These are phyloP conservation scores for Cercopithecus mitis DNA, from an alignment of 2,797 vertebrate species.

Conservation along the genomic window DNA sequence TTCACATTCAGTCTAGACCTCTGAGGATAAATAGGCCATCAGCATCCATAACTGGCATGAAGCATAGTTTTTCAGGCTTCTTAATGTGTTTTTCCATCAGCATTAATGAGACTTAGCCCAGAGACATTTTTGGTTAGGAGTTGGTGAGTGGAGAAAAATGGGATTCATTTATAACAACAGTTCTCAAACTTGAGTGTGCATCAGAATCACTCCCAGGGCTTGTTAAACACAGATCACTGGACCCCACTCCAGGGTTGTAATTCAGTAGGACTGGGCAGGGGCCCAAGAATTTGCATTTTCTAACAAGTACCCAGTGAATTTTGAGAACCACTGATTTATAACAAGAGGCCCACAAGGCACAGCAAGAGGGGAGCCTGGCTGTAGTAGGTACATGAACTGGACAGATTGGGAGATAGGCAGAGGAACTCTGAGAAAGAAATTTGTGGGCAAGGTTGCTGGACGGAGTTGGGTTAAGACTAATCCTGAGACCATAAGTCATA, in stretches of 20 bases:
- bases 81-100: background rate
- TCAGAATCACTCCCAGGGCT: background rate
- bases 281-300: background rate
- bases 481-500: background rate
- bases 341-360: background rate
- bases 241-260: background rate
- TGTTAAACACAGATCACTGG: background rate
- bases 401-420: background rate
- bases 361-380: fast-evolving
- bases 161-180: background rate
- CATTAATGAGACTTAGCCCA: background rate
- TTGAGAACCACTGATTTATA: background rate
- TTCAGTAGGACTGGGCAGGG: background rate
- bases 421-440: background rate
- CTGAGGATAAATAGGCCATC: background rate
- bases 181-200: background rate
- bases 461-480: background rate
- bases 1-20: background rate
- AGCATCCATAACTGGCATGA: background rate
- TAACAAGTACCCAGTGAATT: background rate
- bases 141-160: background rate
- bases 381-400: background rate
- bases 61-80: background rate
- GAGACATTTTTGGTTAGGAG: background rate
- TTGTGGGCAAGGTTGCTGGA: background rate